A percentile compares a stretch with the other conserved stretches of the same genome.
phyloP scores from a whole-genome alignment of 2,797 vertebrate genomes.

The Fringilla coelebs region DNA sequence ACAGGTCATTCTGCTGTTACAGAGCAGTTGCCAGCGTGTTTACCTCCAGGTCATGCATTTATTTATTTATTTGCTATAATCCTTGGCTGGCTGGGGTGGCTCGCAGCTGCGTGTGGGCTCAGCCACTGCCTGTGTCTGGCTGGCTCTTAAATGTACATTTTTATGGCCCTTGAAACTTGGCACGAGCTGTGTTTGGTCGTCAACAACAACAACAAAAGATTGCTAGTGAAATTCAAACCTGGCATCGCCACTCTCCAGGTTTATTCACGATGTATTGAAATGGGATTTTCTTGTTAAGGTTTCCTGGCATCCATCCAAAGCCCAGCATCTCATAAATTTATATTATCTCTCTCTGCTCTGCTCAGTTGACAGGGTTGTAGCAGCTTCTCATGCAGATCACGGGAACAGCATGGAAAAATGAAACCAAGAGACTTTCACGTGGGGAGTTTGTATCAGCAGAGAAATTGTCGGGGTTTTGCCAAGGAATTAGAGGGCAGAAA shows the following conservation, averaged over 20 bases:
- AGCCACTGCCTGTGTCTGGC: neutral
- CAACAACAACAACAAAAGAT: neutral
- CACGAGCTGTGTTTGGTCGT: neutral
- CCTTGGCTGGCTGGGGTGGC: neutral
- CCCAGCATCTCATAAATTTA: conserved; percentile 4
- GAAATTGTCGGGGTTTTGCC: neutral
- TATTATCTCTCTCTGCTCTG: neutral
- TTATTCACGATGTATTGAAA: neutral
- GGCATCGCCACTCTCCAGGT: neutral
- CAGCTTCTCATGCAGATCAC: neutral
- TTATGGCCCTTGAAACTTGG: conserved; percentile 46
- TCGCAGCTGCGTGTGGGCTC: neutral
- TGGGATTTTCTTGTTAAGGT: conserved; percentile 22
- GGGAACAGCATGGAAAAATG: neutral
- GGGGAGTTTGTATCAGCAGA: neutral
- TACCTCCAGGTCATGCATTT: neutral
- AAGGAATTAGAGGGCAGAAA: neutral
- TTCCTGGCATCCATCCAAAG: neutral
- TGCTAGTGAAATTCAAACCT: conserved; percentile 8
- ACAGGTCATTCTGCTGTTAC: neutral
- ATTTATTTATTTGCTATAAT: neutral
- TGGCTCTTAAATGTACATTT: neutral
- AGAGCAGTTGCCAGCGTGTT: fast-evolving
- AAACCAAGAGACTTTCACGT: neutral
- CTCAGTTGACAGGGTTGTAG: neutral